Conservation (phyloP, 2,797 vertebrate genomes). For the Meda fulgida region DNA sequence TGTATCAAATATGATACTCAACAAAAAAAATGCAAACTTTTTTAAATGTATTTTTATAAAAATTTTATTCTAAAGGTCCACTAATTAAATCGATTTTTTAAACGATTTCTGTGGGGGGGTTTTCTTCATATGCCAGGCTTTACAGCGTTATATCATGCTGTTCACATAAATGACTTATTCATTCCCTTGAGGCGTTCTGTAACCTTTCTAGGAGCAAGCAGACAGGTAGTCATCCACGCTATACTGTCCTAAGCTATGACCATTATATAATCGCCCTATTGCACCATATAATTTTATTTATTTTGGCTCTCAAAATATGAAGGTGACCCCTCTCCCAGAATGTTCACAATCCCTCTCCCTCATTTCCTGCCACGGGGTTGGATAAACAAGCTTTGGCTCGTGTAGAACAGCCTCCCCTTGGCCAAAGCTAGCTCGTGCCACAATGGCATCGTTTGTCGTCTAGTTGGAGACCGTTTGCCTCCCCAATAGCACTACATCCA, state of each 20-base stretch:
- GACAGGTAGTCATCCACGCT: not conserved
- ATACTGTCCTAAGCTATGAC: not conserved
- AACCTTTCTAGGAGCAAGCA: not conserved
- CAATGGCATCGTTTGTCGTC: slow-evolving; percentile 66
- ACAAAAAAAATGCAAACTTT: not conserved
- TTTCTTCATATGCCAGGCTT: not conserved
- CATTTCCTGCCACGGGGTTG: slow-evolving; percentile 53
- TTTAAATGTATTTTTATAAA: not conserved
- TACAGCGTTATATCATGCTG: not conserved
- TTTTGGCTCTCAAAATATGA: slow-evolving; percentile 35
- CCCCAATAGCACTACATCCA: slow-evolving; percentile 35
- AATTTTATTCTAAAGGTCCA: not conserved
- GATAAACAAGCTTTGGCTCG: slow-evolving; percentile 58
- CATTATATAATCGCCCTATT: slow-evolving; percentile 8
- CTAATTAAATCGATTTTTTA: not conserved
- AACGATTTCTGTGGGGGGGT: not conserved
- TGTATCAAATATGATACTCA: not conserved
- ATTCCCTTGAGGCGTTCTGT: not conserved
- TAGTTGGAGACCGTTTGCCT: slow-evolving; percentile 44
- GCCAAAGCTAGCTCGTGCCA: slow-evolving; percentile 53
- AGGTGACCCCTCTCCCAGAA: slow-evolving; percentile 44
- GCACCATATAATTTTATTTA: slow-evolving; percentile 13
- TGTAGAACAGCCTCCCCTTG: slow-evolving; percentile 41
- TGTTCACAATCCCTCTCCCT: slow-evolving; percentile 44
- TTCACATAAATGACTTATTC: not conserved